phyloP scores from a whole-genome alignment of 2,888 invertebrate species.

The Dicycla oo region DNA sequence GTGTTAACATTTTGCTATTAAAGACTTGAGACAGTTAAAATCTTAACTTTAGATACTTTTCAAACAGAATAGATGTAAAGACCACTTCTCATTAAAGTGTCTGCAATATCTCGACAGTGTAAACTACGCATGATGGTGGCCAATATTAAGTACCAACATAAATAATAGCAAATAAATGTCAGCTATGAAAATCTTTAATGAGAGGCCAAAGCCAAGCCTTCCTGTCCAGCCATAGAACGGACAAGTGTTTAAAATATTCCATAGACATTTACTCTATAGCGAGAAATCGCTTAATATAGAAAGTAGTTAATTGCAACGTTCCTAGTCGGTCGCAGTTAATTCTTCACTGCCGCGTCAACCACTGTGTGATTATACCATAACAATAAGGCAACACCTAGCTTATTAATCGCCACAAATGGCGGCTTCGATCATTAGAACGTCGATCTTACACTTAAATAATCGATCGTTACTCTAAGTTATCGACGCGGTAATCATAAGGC shows the following conservation, averaged over 20 bases:
- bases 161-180: constrained; percentile 34
- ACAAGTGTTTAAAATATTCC: constrained; percentile 38
- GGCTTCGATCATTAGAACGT: constrained; percentile 38
- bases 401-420: constrained; percentile 42
- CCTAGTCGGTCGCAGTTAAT: constrained; percentile 59
- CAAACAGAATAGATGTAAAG: not conserved
- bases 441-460: constrained; percentile 41
- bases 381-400: constrained; percentile 44
- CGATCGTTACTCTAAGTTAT: constrained; percentile 57
- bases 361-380: constrained; percentile 61
- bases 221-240: not conserved
- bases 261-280: constrained; percentile 27
- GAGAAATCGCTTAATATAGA: constrained; percentile 61
- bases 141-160: constrained; percentile 19
- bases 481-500: constrained; percentile 62
- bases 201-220: constrained; percentile 22
- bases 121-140: not conserved
- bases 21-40: not conserved
- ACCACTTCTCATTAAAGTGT: not conserved
- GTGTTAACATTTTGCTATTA: not conserved
- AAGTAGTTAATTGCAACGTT: constrained; percentile 68
- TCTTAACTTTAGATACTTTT: constrained; percentile 2
- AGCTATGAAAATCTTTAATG: constrained; percentile 35
- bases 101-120: not conserved
- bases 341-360: constrained; percentile 49